phyloP scores from a whole-genome alignment of 1,140 invertebrate genomes.

The Delia radicum region DNA sequence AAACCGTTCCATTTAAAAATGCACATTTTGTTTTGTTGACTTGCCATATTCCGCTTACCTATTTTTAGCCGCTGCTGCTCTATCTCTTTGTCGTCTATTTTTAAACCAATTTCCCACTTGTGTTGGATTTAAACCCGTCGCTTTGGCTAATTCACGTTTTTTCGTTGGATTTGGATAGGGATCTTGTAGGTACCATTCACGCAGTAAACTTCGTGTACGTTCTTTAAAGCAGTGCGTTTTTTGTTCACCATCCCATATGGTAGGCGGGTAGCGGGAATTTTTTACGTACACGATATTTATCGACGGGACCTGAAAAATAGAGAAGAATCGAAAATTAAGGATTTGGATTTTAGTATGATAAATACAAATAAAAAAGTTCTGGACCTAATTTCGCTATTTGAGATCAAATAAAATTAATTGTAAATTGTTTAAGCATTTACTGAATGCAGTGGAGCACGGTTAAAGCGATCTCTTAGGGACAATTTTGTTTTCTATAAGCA shows the following conservation, averaged over 20 bases:
- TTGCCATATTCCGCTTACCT: slow-evolving; percentile 65
- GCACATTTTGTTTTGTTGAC: not conserved
- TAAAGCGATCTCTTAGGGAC: too few species aligned
- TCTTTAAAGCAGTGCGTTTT: slow-evolving; percentile 99
- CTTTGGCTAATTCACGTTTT: slow-evolving; percentile 95
- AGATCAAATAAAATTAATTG: too few species aligned
- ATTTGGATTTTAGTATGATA: too few species aligned
- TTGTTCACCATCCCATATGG: slow-evolving; percentile 99
- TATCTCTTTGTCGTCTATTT: slow-evolving; percentile 94
- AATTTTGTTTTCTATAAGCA: too few species aligned
- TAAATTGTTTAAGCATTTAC: too few species aligned
- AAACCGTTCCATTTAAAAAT: too few species aligned
- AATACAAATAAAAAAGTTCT: too few species aligned
- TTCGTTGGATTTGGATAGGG: slow-evolving; percentile 99
- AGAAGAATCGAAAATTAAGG: too few species aligned
- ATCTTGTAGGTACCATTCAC: slow-evolving; percentile 99
- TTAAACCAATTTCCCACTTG: slow-evolving; percentile 99
- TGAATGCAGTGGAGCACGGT: too few species aligned
- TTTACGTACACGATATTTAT: slow-evolving; percentile 99
- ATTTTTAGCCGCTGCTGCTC: slow-evolving; percentile 98
- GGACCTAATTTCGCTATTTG: too few species aligned
- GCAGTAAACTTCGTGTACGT: slow-evolving; percentile 86
- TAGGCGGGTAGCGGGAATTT: slow-evolving; percentile 98
- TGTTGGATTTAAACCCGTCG: slow-evolving; percentile 96
- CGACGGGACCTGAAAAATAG: slow-evolving; percentile 76